A percentile compares a stretch with the other conserved stretches of the same genome.
Evolutionary conservation across 2,113 vertebrate genomes (phyloP).

Genomic region (Pelecanus crispus): DNA sequence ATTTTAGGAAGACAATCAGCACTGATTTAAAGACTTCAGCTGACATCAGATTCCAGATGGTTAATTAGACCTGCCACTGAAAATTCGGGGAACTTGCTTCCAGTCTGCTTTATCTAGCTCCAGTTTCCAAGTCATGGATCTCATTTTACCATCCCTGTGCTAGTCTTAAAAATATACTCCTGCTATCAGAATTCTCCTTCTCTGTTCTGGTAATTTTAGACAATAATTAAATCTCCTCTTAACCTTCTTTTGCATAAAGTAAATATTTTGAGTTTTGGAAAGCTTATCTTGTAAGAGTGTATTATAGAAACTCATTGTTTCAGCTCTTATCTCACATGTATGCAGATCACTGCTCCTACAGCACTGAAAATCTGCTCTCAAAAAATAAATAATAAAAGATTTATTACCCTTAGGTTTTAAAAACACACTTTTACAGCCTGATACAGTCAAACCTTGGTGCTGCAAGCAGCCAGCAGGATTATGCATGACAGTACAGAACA

Average conservation of each 20-base stretch:
- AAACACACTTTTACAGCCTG: neutral
- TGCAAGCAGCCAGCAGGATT: neutral
- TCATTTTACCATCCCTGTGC: neutral
- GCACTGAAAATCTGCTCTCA: neutral
- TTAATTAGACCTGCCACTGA: neutral
- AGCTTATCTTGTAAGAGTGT: neutral
- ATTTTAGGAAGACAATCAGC: neutral
- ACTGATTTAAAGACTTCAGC: neutral
- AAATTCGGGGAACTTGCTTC: neutral
- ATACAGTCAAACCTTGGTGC: neutral
- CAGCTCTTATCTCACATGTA: neutral
- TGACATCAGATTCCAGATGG: neutral
- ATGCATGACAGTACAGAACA: accelerated
- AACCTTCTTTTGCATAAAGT: neutral
- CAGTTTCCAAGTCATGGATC: neutral
- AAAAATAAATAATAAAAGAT: neutral
- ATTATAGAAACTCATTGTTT: neutral
- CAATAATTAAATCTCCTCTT: neutral
- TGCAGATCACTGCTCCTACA: neutral
- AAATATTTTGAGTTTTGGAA: neutral
- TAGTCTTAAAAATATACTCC: neutral
- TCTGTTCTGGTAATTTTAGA: neutral
- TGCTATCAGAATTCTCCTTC: neutral
- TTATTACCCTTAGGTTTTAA: neutral
- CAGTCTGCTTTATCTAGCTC: neutral